Evolutionary conservation across 2,797 vertebrate genomes (phyloP).

Genomic region (Echiichthys vipera): DNA sequence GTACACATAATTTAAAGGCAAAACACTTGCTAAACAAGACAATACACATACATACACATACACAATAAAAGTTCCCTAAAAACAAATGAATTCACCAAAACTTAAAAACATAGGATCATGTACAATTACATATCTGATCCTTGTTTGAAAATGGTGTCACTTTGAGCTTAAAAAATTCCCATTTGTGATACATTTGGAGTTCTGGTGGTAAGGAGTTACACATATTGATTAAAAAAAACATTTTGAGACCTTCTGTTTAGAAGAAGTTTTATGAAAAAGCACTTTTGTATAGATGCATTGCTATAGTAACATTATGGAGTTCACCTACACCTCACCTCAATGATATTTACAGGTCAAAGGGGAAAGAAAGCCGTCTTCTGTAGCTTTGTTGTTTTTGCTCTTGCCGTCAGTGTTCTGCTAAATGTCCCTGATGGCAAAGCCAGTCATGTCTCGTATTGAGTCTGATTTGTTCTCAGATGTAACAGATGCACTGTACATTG

Average conservation of each 20-base stretch:
- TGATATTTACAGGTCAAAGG: neutral
- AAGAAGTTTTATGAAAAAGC: neutral
- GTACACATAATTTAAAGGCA: neutral
- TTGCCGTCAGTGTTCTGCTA: neutral
- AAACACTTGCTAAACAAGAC: neutral
- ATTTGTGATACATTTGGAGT: neutral
- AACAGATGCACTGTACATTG: conserved; percentile 57
- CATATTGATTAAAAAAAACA: neutral
- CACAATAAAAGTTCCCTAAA: neutral
- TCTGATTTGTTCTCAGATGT: conserved; percentile 2
- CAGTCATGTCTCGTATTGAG: neutral
- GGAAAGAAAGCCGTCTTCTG: neutral
- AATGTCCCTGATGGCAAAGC: conserved; percentile 1
- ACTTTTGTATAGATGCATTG: neutral
- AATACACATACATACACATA: neutral
- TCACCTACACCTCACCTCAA: neutral
- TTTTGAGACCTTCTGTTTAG: neutral
- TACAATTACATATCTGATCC: neutral
- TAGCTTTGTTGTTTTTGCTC: neutral
- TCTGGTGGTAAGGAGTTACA: neutral
- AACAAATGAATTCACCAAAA: neutral
- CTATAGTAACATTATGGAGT: neutral
- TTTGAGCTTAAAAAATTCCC: neutral
- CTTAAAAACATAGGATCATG: neutral
- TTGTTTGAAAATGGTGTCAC: neutral